Conservation (phyloP, 2,113 vertebrate genomes). For the Carassius carassius region DNA sequence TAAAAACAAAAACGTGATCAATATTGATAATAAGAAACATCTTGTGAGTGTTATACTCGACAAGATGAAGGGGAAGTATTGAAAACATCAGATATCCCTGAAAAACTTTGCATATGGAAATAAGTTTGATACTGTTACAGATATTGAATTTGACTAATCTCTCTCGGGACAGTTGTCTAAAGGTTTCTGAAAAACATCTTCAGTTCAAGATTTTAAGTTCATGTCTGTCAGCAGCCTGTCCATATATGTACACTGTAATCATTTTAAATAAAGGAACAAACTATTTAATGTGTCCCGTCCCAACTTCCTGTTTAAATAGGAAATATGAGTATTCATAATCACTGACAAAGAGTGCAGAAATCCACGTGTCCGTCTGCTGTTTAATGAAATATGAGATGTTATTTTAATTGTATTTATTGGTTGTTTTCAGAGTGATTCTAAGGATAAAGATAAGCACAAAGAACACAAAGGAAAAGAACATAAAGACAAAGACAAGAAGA, state of each 20-base stretch:
- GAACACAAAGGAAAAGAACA: background rate
- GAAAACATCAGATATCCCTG: background rate
- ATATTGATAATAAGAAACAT: background rate
- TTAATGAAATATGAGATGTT: background rate
- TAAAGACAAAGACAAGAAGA: slow-evolving; percentile 46
- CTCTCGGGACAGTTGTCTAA: background rate
- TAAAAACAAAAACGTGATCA: background rate
- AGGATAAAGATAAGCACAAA: slow-evolving; percentile 47
- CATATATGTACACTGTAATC: background rate
- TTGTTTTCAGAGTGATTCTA: slow-evolving; percentile 5
- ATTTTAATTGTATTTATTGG: background rate
- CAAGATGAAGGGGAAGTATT: background rate
- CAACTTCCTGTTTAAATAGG: background rate
- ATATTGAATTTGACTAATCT: background rate
- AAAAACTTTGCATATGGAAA: background rate
- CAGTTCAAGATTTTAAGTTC: too few species aligned
- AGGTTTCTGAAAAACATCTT: background rate
- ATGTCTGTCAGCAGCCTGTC: too few species aligned
- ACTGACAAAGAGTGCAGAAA: background rate
- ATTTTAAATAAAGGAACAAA: background rate
- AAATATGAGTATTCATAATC: background rate
- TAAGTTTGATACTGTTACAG: background rate
- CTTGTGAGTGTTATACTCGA: background rate
- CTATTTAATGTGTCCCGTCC: background rate
- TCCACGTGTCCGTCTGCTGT: background rate